Evolutionary conservation across 2,797 vertebrate genomes (phyloP), one percentile per base, ranked within the genome.

Genomic region (Smutsia temminckii): DNA sequence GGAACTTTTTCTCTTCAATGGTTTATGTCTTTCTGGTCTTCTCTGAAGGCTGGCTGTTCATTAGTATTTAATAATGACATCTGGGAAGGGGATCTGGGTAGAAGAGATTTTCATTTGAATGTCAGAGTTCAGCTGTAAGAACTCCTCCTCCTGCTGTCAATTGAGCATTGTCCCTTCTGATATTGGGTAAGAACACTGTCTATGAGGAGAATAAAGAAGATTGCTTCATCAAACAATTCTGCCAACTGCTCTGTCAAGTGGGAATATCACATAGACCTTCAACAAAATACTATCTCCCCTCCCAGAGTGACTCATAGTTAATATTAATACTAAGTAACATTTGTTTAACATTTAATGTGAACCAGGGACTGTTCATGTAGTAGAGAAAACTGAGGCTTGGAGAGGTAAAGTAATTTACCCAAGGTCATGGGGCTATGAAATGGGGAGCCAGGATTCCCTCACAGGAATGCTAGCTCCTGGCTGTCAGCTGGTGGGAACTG

Each of bases 31-130:
- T 95, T 72, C 37, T 64, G 59, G 64, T 81, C 85, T 93, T 89
- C 40, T 77, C 29, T 95, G 68, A 96, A 97, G 86, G 80, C 90
- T 94, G 89, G 83, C 90, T 94, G 89, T 72, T 92, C 69, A 79
- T 96, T 95, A 91, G 11, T 93, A 29, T 95, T 85, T 93, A 92
- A 51, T 89, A 77, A 63, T 69, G 71, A 27, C 80, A 64, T 85
- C 27, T 91, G 49, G 69, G 40, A 91, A 94, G 78, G 21, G 8
- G 13, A 27, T 97, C 42, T 80, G 46, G 51, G 25, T 96, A 89
- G 69, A 95, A 95, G 53, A 72, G 37, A 55, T 64, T 97, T 83
- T 81, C 40, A 74, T 94, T 86, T 55, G 10, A 80, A 95, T 88
- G 69, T 85, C 84, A 90, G 51, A 97, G 87, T 94, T 96, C 85